Percentiles rank a stretch among this genome's conserved stretches.
These are phyloP conservation scores for Bothrops jararaca DNA, from an alignment of 2,113 vertebrate species.

Conservation along the genomic window DNA sequence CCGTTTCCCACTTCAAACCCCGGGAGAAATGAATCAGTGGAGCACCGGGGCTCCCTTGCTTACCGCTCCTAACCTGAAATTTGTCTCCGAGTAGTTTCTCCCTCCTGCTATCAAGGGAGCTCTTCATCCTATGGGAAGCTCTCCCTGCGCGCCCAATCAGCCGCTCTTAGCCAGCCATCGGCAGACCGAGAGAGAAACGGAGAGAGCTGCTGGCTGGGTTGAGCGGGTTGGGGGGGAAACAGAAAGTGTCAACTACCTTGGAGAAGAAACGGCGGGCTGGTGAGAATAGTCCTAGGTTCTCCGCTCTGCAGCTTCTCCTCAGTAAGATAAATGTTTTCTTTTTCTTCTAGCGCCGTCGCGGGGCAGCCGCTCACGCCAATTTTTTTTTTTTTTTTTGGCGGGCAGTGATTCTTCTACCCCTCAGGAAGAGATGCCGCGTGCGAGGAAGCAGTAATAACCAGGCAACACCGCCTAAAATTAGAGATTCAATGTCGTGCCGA, in stretches of 20 bases:
- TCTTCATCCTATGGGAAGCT: slow-evolving; percentile 61
- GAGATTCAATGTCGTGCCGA: background rate
- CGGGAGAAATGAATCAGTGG: background rate
- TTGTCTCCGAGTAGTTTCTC: slow-evolving; percentile 47
- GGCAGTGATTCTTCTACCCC: background rate
- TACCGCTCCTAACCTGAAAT: slow-evolving; percentile 56
- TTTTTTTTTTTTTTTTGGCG: background rate
- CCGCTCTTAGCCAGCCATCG: slow-evolving; percentile 32
- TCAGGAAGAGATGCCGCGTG: background rate
- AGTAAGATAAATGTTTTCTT: background rate
- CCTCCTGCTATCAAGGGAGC: slow-evolving; percentile 47
- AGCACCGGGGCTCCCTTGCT: slow-evolving; percentile 43
- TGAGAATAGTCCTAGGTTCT: background rate
- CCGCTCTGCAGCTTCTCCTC: background rate
- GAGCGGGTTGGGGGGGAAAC: too few species aligned
- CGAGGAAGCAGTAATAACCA: background rate
- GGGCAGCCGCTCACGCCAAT: background rate
- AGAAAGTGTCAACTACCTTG: background rate
- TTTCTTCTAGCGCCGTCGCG: background rate
- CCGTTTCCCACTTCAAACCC: background rate
- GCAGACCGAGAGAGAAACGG: background rate
- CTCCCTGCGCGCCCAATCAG: slow-evolving; percentile 49
- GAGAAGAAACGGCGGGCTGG: too few species aligned
- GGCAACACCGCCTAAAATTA: background rate
- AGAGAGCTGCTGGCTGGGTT: background rate